Conservation (phyloP, 2,797 vertebrate species). For the Pteropus rufus region DNA sequence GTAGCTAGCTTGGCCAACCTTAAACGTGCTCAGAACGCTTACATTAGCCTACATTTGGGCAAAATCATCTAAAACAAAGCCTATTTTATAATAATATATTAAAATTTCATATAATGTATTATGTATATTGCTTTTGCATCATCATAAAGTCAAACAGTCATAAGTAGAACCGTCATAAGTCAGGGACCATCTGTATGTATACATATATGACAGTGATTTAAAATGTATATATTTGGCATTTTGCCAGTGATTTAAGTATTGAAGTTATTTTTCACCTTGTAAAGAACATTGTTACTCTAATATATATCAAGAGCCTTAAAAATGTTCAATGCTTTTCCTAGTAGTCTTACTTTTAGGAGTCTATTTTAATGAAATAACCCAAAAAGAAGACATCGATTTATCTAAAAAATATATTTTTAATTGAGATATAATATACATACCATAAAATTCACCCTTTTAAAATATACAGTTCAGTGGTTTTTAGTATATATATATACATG, state of each 20-base stretch:
- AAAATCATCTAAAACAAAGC: background rate
- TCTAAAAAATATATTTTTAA: background rate
- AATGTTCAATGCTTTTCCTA: background rate
- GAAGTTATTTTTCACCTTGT: background rate
- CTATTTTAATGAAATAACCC: background rate
- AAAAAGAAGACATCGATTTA: slow-evolving; percentile 21
- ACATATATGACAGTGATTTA: background rate
- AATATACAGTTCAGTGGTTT: background rate
- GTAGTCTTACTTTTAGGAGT: background rate
- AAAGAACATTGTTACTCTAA: background rate
- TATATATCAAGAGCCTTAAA: background rate
- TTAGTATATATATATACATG: background rate
- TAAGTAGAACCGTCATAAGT: background rate
- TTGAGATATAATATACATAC: background rate
- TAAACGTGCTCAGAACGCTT: background rate
- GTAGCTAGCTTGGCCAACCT: background rate
- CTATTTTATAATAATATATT: background rate
- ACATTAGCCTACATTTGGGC: background rate
- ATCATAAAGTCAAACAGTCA: background rate
- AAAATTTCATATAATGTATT: background rate
- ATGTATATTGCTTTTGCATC: background rate
- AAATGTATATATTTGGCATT: background rate
- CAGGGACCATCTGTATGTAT: background rate
- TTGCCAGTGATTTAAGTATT: background rate
- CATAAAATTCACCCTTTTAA: background rate